A percentile compares a stretch with the other conserved stretches of the same genome.
These are phyloP conservation scores for Ips typographus DNA, from an alignment of 1,140 invertebrate genomes.

Conservation along the genomic window DNA sequence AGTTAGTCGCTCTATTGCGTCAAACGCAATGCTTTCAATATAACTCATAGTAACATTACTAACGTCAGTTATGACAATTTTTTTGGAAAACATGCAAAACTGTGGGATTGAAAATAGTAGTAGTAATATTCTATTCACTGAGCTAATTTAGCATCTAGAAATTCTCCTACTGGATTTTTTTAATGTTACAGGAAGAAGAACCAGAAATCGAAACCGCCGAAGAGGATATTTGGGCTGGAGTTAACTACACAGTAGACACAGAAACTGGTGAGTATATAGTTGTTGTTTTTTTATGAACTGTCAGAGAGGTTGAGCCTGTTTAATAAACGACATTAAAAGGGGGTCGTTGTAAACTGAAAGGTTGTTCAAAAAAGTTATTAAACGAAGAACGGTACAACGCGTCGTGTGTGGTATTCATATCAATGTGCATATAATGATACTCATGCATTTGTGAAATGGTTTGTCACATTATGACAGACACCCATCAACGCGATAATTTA, in stretches of 20 bases:
- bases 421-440: slow-evolving; percentile 28
- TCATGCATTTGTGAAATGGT: slow-evolving; percentile 31
- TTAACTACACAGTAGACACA: slow-evolving; percentile 80
- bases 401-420: slow-evolving; percentile 27
- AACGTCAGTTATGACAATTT: no score
- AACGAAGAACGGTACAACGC: slow-evolving; percentile 14
- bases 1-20: no score
- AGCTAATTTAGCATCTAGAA: no score
- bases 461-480: slow-evolving; percentile 29
- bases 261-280: slow-evolving; percentile 71
- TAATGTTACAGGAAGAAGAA: slow-evolving; percentile 31
- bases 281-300: not conserved
- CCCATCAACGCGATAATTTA: slow-evolving; percentile 28
- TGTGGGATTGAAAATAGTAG: no score
- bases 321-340: no score
- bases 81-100: no score
- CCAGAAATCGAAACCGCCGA: slow-evolving; percentile 38
- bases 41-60: no score
- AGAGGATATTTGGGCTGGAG: slow-evolving; percentile 71
- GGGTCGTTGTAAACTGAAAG: no score
- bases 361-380: no score
- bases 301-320: no score
- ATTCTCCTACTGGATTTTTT: not conserved
- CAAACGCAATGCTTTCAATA: no score
- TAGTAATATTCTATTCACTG: no score